Evolutionary conservation across 92 coral and sea anemone genomes (phyloP).

Genomic region (Zoanthus sociatus): DNA sequence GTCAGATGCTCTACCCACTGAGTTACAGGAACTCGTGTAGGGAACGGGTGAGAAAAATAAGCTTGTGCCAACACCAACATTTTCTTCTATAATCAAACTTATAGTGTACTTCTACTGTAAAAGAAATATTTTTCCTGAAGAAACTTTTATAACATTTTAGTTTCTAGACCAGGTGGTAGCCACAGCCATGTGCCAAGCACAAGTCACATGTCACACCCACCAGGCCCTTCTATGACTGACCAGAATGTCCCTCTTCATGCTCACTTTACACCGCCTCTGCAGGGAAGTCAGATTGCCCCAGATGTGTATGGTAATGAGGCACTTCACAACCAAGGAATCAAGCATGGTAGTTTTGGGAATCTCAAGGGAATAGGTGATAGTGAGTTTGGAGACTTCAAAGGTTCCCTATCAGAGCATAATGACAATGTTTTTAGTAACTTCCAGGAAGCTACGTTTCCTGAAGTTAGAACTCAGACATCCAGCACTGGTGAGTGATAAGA

Average conservation of each 20-base stretch:
- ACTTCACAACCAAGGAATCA: background rate
- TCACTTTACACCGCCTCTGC: background rate
- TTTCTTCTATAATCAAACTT: no score
- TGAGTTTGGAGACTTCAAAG: slow-evolving; percentile 45
- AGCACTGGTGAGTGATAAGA: background rate
- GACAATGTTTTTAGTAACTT: slow-evolving; percentile 66
- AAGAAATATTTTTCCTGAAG: no score
- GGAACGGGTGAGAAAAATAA: no score
- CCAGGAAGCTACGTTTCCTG: slow-evolving; percentile 55
- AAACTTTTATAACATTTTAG: slow-evolving; percentile 30
- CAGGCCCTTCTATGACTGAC: slow-evolving; percentile 4
- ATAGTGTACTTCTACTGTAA: no score
- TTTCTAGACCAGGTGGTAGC: slow-evolving; percentile 84
- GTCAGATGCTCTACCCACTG: no score
- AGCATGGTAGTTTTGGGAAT: slow-evolving; percentile 67
- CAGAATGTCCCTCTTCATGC: background rate
- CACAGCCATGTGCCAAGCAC: background rate
- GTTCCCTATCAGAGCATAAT: slow-evolving; percentile 42
- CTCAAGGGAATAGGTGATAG: slow-evolving; percentile 31
- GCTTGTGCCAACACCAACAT: no score
- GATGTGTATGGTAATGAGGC: background rate
- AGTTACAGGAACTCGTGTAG: no score
- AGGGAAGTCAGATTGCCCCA: background rate
- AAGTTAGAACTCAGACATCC: background rate
- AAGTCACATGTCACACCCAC: slow-evolving; percentile 26